phyloP scores from a whole-genome alignment of 2,888 invertebrate genomes.

The Cephus pygmeus region DNA sequence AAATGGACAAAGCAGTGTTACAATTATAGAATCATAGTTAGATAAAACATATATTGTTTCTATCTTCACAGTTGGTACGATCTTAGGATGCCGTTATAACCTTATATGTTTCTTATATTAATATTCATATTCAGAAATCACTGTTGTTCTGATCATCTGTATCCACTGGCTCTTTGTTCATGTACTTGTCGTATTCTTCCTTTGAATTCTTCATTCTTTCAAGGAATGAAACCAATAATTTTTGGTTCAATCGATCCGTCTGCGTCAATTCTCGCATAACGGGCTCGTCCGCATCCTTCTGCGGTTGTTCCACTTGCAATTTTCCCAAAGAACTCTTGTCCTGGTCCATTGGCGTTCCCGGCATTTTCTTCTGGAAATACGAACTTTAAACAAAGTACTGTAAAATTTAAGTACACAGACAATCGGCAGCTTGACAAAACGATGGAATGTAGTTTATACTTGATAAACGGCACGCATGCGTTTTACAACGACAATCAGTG shows the following conservation, averaged over 20 bases:
- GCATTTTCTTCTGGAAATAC: constrained; percentile 42
- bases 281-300: constrained; percentile 30
- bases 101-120: neutral
- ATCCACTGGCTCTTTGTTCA: constrained; percentile 34
- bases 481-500: neutral
- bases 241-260: constrained; percentile 77
- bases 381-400: neutral
- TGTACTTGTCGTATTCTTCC: constrained; percentile 47
- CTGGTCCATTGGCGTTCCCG: constrained; percentile 51
- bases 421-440: neutral
- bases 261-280: constrained; percentile 69
- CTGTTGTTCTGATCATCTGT: constrained; percentile 13
- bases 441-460: neutral
- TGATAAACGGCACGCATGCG: neutral
- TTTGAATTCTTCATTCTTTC: constrained; percentile 69
- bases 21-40: neutral
- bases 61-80: neutral
- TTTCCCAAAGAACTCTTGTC: constrained; percentile 32
- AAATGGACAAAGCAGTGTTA: neutral
- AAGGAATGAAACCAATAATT: constrained; percentile 73
- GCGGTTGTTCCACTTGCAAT: constrained; percentile 34
- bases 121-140: neutral
- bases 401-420: neutral
- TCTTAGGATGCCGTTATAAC: neutral
- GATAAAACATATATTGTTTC: neutral